Evolutionary conservation across 2,113 vertebrate species (phyloP).

Genomic region (Coptodon rendalli): DNA sequence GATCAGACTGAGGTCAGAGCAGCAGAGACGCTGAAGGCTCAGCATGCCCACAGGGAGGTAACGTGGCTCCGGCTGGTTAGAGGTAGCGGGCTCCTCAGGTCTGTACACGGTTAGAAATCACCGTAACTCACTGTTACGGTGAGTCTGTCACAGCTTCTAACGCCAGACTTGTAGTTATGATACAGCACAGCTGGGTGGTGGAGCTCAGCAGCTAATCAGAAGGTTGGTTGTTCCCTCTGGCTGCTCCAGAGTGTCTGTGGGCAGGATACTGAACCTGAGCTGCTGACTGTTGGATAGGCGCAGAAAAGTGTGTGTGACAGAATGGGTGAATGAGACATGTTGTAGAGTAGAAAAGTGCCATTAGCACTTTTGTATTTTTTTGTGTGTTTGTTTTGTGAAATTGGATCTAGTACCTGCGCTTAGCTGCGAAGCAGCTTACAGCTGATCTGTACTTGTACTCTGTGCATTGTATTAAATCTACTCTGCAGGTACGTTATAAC

Average conservation of each 20-base stretch:
- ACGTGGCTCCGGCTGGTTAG: neutral
- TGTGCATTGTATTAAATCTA: neutral
- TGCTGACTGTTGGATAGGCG: neutral
- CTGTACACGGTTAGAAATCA: neutral
- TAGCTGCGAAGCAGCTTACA: neutral
- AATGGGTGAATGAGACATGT: neutral
- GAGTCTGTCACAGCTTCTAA: neutral
- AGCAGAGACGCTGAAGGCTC: neutral
- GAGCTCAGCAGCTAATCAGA: rapidly evolving
- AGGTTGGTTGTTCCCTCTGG: neutral
- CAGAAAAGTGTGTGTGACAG: neutral
- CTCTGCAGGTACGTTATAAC: neutral
- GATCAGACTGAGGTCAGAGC: neutral
- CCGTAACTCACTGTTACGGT: rapidly evolving
- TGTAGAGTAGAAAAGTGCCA: neutral
- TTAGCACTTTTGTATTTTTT: rapidly evolving
- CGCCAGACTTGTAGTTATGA: neutral
- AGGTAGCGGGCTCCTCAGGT: neutral
- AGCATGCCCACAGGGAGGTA: neutral
- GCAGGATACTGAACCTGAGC: neutral
- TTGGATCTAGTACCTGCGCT: neutral
- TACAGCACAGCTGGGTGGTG: neutral
- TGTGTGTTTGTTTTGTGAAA: neutral
- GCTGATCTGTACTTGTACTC: neutral
- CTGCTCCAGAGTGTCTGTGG: neutral